Conservation (phyloP, 2,797 vertebrate genomes). For the Sebastes glaucus region DNA sequence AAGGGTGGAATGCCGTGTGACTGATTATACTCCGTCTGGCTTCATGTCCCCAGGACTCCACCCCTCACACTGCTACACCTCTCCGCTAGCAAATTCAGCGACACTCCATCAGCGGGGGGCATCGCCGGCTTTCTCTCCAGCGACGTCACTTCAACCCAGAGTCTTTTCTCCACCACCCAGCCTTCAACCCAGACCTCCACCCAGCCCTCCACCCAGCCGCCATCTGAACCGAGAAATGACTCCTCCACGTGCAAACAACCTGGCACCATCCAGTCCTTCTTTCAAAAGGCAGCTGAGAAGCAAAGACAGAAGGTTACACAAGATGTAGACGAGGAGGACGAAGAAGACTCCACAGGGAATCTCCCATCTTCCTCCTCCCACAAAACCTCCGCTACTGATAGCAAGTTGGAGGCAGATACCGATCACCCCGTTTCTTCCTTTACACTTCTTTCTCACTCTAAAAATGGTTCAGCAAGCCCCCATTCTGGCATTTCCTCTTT, state of each 20-base stretch:
- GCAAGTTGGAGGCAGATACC: not conserved
- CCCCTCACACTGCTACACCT: slow-evolving; percentile 88
- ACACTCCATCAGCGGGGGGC: slow-evolving; percentile 77
- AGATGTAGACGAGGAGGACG: slow-evolving; percentile 23
- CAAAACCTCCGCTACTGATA: slow-evolving; percentile 1
- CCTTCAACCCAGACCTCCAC: slow-evolving; percentile 6
- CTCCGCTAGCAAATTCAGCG: slow-evolving; percentile 89
- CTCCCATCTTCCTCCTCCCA: not conserved
- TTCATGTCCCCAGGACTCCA: slow-evolving; percentile 85
- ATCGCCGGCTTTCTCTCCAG: slow-evolving; percentile 88
- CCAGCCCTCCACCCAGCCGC: slow-evolving; percentile 20
- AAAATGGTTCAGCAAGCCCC: slow-evolving; percentile 1
- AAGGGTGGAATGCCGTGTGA: slow-evolving; percentile 1
- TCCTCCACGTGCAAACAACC: slow-evolving; percentile 75
- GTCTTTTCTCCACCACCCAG: slow-evolving; percentile 21
- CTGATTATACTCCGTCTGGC: not conserved
- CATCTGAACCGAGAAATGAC: slow-evolving; percentile 45
- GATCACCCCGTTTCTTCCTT: not conserved
- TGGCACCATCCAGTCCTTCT: slow-evolving; percentile 86
- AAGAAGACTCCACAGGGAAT: not conserved
- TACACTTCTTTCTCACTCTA: not conserved
- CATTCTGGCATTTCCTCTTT: slow-evolving; percentile 70
- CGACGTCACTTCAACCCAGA: slow-evolving; percentile 75
- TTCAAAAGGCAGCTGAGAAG: slow-evolving; percentile 87
- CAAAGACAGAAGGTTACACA: slow-evolving; percentile 61